Base-by-base conservation (phyloP, 2,113 vertebrate genomes). In the Corydoras maculifer region DNA sequence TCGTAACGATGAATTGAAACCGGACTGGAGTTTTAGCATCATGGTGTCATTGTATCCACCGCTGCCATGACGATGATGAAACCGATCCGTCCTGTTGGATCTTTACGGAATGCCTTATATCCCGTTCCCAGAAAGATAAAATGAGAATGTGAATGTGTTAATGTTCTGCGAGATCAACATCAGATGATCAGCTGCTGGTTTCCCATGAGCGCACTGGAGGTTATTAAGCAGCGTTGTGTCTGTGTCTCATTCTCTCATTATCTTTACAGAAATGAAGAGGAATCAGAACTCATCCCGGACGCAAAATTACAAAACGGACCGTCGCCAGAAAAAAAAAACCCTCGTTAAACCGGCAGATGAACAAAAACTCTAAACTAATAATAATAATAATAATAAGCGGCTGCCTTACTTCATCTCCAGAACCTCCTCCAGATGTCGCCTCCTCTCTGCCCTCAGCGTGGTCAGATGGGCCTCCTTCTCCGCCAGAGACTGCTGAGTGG, bases 371-470 rank as follows among this genome's bases (percentile, higher is more conserved):
- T 25, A 25, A 25, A 25, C 18, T 25, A 25, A 25, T 25, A 25
- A 25, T 25, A 25, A 25, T 25, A 25, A 25, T 25, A 25, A 25
- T 25, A 25, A 25, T 25, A 25, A 25, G 18, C 18, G 18, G 18
- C 18, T 25, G 18, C 18, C 94, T 91, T 88, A 98, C 96, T 99
- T 99, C 96, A 99, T 99, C 86, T 99, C 97, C 78, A 99, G 86
- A 69, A 99, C 96, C 79, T 99, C 97, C 84, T 99, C 97, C 84
- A 99, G 90, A 86, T 99, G 97, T 81, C 97, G 96, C 81, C 96
- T 92, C 75, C 97, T 92, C 79, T 99, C 96, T 0, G 94, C 94
- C 70, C 94, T 88, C 58, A 99, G 87, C 43, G 94, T 99, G 75
- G 95, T 97, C 75, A 99, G 85, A 78, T 99, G 97, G 0, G 92